phyloP scores from a whole-genome alignment of 2,113 vertebrate species.

The Narcine bancroftii region DNA sequence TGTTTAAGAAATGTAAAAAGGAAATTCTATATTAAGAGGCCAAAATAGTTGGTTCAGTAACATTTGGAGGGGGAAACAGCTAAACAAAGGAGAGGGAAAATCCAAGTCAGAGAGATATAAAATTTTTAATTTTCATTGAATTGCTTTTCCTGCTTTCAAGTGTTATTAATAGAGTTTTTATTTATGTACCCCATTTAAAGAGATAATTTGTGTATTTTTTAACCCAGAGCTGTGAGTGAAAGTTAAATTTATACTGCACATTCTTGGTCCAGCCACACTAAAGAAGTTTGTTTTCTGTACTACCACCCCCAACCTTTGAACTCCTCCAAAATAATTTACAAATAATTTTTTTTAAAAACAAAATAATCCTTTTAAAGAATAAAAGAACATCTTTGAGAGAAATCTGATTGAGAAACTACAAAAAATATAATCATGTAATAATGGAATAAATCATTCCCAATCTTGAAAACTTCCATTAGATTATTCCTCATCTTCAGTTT shows the following conservation, averaged over 20 bases:
- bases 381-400: not conserved
- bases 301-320: not conserved
- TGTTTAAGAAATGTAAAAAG: not conserved
- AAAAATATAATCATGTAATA: not conserved
- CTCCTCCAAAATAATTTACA: not conserved
- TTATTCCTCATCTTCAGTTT: no score
- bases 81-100: no score
- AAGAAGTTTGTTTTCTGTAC: not conserved
- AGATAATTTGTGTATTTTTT: not conserved
- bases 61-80: no score
- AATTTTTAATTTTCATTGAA: not conserved
- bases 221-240: not conserved
- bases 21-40: not conserved
- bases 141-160: not conserved
- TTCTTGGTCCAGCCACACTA: not conserved
- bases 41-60: not conserved
- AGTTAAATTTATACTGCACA: not conserved
- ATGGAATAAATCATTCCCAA: no score
- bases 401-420: not conserved
- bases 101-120: not conserved
- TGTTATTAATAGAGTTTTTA: not conserved
- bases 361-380: not conserved
- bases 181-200: not conserved
- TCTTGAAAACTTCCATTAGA: no score
- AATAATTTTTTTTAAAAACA: not conserved